phyloP scores from a whole-genome alignment of 64 coral and sea anemone species.

The Pocillopora verrucosa region DNA sequence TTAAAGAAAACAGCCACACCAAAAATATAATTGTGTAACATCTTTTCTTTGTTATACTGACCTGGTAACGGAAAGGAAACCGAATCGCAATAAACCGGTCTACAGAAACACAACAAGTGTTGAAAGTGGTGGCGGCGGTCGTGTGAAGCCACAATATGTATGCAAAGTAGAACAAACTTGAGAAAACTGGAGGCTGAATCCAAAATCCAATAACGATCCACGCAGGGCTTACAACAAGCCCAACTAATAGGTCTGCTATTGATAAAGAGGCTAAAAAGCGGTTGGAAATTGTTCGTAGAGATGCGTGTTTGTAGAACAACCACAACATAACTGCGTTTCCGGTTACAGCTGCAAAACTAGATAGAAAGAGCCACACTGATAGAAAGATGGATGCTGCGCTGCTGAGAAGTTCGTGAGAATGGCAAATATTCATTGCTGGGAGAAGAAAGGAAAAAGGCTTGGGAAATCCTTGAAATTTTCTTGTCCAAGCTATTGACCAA shows the following conservation, averaged over 20 bases:
- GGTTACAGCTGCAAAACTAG: not conserved
- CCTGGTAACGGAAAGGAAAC: slow-evolving; percentile 16
- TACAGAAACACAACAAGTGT: slow-evolving; percentile 7
- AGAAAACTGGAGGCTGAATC: not conserved
- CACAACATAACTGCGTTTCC: slow-evolving; percentile 7
- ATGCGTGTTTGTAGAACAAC: slow-evolving; percentile 12
- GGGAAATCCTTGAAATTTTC: not conserved
- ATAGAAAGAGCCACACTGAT: not conserved
- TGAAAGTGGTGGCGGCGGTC: not conserved
- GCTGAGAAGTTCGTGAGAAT: not conserved
- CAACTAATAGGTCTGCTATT: not conserved
- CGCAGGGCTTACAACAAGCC: slow-evolving; percentile 9
- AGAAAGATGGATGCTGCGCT: not conserved
- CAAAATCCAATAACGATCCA: not conserved
- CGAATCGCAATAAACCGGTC: slow-evolving; percentile 25
- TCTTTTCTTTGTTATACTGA: not conserved
- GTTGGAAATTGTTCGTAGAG: slow-evolving; percentile 21
- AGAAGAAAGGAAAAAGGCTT: not conserved
- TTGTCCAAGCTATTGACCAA: no score
- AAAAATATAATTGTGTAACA: not conserved
- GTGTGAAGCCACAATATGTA: not conserved
- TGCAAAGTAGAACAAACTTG: not conserved
- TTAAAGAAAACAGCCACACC: not conserved
- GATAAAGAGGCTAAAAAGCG: slow-evolving; percentile 13
- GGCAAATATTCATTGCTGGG: no score